Base-by-base conservation (phyloP, 2,888 invertebrate genomes). In the Helleia helle region DNA sequence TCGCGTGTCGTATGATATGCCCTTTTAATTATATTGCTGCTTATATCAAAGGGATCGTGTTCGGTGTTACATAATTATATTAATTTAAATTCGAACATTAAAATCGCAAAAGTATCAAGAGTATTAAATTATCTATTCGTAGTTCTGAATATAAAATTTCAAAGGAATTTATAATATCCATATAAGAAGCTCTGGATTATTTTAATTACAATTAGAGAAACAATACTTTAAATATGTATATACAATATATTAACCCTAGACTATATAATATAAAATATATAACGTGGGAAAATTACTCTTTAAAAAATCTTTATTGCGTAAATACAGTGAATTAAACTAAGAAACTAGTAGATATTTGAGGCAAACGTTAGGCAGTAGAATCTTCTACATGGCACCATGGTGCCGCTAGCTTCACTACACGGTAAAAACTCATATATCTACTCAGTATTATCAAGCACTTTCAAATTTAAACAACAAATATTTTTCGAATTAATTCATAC, bases 191-290 rank as follows among this genome's bases (percentile, higher is more conserved):
- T 30, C 34, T 27, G 9, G 9, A 31, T 31, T 17, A 17, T 5
- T 22, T 22, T 8, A 18, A 22, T 34, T 34, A 22, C 22, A 22
- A 34, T 18, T 34, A 34, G 30, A 18, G 18, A 34, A 34, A 34
- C 18, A 34, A 34, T 17, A 18, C 8, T 34, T 34, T 34, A 34
- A 22, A 34, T 34, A 34, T 34, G 18, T 34, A 17, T 34, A 34
- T 18, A 18, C 34, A 34, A 18, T 18, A 17, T 18, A 18, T 11
- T 34, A 11, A 34, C 18, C 17, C 31, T 12, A 34, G 22, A 34
- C 9, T 30, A 15, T 18, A 31, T 17, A 31, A 9, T 31, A 22
- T 34, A 34, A 34, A 34, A 34, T 34, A 34, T 34, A 22, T 34
- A 34, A 34, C 18, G 13, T 34, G 22, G 22, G 18, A 34, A 15